Evolutionary conservation across 2,888 invertebrate species (phyloP).

Genomic region (Cancer borealis): DNA sequence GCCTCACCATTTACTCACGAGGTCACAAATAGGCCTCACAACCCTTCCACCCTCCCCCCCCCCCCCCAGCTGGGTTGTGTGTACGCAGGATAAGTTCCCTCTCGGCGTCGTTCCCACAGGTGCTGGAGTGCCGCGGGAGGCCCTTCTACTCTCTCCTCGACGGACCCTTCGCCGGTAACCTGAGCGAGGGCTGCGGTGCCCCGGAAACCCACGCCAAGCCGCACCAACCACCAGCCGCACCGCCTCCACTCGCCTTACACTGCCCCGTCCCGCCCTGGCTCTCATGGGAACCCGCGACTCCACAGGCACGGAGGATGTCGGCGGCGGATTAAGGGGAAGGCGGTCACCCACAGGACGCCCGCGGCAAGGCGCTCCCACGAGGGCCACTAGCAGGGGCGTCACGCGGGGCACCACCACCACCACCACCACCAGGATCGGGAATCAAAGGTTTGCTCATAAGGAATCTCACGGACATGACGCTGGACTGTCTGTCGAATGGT

Average conservation of each 20-base stretch:
- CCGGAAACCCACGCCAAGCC: constrained; percentile 7
- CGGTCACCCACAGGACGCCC: constrained; percentile 25
- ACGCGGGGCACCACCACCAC: not conserved
- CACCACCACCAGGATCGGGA: not conserved
- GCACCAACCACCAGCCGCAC: not conserved
- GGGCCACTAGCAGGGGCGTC: not conserved
- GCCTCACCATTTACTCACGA: too few relatives aligned
- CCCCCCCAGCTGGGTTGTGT: too few relatives aligned
- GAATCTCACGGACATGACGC: not conserved
- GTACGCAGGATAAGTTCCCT: too few relatives aligned
- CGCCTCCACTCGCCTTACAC: not conserved
- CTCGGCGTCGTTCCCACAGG: not conserved
- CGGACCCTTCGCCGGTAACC: not conserved
- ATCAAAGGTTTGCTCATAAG: not conserved
- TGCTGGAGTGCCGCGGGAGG: not conserved
- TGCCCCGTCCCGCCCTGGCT: not conserved
- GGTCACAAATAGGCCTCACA: too few relatives aligned
- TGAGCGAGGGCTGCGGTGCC: not conserved
- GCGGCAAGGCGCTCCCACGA: not conserved
- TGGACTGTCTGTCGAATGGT: not conserved
- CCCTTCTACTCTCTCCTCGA: not conserved
- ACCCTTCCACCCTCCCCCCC: too few relatives aligned
- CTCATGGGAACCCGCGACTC: constrained; percentile 44
- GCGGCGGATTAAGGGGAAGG: not conserved
- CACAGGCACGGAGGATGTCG: not conserved